A percentile compares a stretch with the other conserved stretches of the same genome.
These are phyloP conservation scores for Emydocephalus ijimae DNA, from an alignment of 2,113 vertebrate genomes.

Conservation along the genomic window DNA sequence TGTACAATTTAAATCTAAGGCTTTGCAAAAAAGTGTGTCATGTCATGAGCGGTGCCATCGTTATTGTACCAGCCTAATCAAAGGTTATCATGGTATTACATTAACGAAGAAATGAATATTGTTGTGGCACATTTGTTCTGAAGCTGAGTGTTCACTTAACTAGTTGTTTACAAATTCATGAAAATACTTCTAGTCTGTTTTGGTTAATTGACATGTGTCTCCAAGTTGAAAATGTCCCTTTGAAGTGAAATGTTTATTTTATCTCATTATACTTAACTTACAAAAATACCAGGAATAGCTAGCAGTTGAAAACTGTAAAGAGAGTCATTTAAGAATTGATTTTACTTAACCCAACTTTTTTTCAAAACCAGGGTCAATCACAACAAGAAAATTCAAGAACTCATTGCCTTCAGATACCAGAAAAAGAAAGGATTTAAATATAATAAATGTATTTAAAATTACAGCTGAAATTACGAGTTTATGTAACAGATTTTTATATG, in stretches of 20 bases:
- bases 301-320: background rate
- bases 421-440: background rate
- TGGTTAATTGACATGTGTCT: background rate
- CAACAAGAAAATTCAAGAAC: background rate
- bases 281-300: background rate
- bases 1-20: background rate
- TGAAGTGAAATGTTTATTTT: background rate
- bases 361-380: background rate
- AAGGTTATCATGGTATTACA: fast-evolving
- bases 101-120: background rate
- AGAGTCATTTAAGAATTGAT: background rate
- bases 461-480: background rate
- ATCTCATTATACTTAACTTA: background rate
- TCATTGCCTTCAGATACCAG: background rate
- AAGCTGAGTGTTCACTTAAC: background rate
- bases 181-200: background rate
- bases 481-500: background rate
- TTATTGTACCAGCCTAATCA: background rate
- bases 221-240: background rate
- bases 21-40: background rate
- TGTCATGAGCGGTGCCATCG: background rate
- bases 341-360: background rate
- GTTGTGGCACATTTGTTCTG: fast-evolving
- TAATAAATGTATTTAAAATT: background rate
- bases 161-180: background rate